phyloP scores from a whole-genome alignment of 2,113 vertebrate species.

The Pseudonaja textilis region DNA sequence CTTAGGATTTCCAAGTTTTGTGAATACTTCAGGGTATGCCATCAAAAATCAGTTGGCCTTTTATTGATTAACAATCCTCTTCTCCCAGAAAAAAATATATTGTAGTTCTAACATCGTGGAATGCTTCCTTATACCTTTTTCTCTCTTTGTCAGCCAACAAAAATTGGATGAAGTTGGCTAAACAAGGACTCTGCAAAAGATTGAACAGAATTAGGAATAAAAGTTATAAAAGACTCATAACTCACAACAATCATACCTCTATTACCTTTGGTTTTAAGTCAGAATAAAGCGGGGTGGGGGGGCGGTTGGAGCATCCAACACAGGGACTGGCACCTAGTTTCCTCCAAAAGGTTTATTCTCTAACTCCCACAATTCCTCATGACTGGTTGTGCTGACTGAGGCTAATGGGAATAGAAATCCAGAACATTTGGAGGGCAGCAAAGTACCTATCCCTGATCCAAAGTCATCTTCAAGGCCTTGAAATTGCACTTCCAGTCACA shows the following conservation, averaged over 20 bases:
- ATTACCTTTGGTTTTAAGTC: background rate
- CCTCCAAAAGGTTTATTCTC: background rate
- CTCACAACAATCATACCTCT: background rate
- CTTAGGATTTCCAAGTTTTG: background rate
- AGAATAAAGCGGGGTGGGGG: background rate
- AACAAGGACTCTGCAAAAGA: background rate
- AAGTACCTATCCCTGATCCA: background rate
- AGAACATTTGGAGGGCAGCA: background rate
- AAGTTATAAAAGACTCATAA: background rate
- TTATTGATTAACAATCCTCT: background rate
- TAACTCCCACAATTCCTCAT: background rate
- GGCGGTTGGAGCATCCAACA: background rate
- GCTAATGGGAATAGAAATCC: background rate
- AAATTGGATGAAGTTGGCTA: background rate
- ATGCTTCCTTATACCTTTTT: background rate
- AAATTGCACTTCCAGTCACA: rapidly evolving
- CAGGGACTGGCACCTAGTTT: background rate
- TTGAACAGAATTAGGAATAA: background rate
- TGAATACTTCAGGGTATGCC: background rate
- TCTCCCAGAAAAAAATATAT: background rate
- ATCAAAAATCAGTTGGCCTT: background rate
- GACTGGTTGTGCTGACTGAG: background rate
- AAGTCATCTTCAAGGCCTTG: rapidly evolving
- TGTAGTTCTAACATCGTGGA: background rate
- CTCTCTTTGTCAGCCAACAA: background rate